Conservation (phyloP, 2,797 vertebrate species). For the Syngnathus acus region DNA sequence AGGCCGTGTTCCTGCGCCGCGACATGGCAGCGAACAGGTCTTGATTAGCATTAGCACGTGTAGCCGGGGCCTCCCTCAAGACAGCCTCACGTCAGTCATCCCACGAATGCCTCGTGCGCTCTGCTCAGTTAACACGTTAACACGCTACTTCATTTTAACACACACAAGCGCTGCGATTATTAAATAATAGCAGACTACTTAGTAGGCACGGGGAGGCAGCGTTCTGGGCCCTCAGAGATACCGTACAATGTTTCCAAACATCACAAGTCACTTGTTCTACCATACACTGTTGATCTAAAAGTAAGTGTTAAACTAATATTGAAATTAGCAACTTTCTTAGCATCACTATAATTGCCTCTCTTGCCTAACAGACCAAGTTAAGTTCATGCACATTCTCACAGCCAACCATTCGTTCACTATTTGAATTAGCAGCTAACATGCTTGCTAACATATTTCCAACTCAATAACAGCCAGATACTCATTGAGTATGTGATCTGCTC, state of each 20-base stretch:
- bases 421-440: background rate
- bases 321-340: too few relatives aligned
- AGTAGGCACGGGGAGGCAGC: background rate
- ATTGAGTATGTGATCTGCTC: background rate
- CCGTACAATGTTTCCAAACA: too few relatives aligned
- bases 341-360: too few relatives aligned
- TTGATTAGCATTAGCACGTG: slow-evolving; percentile 76
- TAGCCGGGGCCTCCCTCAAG: slow-evolving; percentile 60
- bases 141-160: slow-evolving; percentile 1
- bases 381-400: too few relatives aligned
- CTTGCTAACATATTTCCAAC: background rate
- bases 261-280: too few relatives aligned
- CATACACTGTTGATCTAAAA: too few relatives aligned
- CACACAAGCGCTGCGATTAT: background rate
- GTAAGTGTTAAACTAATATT: too few relatives aligned
- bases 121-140: slow-evolving; percentile 14
- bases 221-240: too few relatives aligned
- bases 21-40: slow-evolving; percentile 75
- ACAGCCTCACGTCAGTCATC: slow-evolving; percentile 58
- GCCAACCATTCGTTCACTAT: background rate
- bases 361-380: too few relatives aligned
- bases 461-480: background rate
- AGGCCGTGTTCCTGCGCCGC: slow-evolving; percentile 64
- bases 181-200: background rate
- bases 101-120: slow-evolving; percentile 35